Evolutionary conservation across 2,888 invertebrate species (phyloP).

Genomic region (Tachina grossa): DNA sequence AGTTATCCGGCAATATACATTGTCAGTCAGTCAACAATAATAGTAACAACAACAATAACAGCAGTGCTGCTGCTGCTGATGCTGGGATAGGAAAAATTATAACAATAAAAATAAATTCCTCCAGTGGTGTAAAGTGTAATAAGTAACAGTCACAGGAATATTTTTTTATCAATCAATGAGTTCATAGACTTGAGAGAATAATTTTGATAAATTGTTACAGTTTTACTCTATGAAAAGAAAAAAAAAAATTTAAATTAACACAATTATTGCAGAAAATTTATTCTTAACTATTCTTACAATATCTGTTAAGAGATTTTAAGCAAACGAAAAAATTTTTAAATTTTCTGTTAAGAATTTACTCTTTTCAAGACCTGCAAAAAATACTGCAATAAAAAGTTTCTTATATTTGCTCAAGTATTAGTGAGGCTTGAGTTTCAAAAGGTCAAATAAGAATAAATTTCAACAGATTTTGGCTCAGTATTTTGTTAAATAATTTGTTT

Average conservation of each 20-base stretch:
- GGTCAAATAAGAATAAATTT: background rate
- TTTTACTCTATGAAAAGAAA: background rate
- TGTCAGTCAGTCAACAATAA: constrained; percentile 68
- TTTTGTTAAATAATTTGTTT: too few relatives aligned
- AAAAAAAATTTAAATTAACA: background rate
- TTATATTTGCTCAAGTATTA: background rate
- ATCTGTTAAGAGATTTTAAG: too few relatives aligned
- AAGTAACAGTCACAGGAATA: constrained; percentile 10
- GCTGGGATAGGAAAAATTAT: constrained; percentile 1
- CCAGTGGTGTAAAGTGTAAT: constrained; percentile 14
- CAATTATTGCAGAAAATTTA: background rate
- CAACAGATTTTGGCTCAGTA: too few relatives aligned
- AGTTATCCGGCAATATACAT: constrained; percentile 70
- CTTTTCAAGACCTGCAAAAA: background rate
- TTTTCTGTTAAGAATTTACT: constrained; percentile 6
- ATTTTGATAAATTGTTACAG: background rate
- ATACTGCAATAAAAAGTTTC: background rate
- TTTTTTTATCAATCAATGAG: constrained; percentile 2
- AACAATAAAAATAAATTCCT: constrained; percentile 33
- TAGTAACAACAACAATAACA: constrained; percentile 36
- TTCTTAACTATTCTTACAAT: too few relatives aligned
- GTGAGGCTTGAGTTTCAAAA: background rate
- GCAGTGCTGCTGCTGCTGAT: background rate
- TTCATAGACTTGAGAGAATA: constrained; percentile 27
- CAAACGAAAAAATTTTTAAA: too few relatives aligned